Evolutionary conservation across 64 coral and sea anemone species (phyloP).

Genomic region (Montipora efflorescens): DNA sequence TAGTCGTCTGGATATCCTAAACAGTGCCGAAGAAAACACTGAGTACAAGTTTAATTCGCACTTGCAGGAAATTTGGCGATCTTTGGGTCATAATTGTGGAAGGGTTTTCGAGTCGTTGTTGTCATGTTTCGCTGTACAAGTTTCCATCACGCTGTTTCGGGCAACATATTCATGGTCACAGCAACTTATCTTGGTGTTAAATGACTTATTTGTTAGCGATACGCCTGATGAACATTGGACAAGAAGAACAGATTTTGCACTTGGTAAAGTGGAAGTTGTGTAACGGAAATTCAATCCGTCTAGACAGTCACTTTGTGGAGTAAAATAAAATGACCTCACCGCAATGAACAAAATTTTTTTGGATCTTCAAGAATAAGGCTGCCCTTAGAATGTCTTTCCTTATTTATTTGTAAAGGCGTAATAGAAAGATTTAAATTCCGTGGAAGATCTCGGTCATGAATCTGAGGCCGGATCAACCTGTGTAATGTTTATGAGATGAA

Average conservation of each 20-base stretch:
- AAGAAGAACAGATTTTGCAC: not conserved
- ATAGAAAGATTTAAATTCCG: too few species aligned
- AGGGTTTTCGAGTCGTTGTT: slow-evolving; percentile 29
- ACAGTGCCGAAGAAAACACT: not conserved
- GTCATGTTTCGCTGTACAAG: slow-evolving; percentile 50
- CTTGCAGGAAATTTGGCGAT: not conserved
- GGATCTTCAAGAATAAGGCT: too few species aligned
- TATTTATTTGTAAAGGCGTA: too few species aligned
- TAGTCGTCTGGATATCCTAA: slow-evolving; percentile 88
- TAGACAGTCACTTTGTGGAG: not conserved
- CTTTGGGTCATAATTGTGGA: not conserved
- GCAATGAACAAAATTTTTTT: not conserved
- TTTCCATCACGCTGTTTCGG: slow-evolving; percentile 24
- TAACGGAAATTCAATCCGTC: not conserved
- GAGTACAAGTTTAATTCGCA: not conserved
- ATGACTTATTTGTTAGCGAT: slow-evolving; percentile 30
- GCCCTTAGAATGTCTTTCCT: too few species aligned
- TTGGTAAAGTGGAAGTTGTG: slow-evolving; percentile 23
- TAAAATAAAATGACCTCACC: not conserved
- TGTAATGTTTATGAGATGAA: too few species aligned
- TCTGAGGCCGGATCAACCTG: too few species aligned
- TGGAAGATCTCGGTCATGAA: too few species aligned
- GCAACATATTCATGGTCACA: slow-evolving; percentile 17
- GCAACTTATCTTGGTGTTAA: slow-evolving; percentile 17
- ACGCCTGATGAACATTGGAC: not conserved